phyloP scores from a whole-genome alignment of 2,888 invertebrate species.

The Volucella inflata region DNA sequence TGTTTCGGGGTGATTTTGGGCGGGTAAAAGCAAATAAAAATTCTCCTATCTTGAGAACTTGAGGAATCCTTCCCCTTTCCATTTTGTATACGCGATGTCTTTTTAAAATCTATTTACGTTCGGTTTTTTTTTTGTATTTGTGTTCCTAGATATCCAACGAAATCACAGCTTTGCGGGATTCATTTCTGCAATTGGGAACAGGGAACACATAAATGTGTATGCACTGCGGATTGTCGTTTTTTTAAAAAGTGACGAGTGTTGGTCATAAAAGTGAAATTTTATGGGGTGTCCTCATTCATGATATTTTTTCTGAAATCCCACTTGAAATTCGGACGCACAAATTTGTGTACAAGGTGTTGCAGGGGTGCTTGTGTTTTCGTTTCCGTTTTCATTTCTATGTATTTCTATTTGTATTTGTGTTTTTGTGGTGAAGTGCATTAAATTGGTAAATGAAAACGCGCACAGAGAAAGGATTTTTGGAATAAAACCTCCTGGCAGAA shows the following conservation, averaged over 20 bases:
- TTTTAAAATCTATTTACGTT: neutral
- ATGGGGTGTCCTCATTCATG: slow-evolving; percentile 36
- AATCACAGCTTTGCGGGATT: slow-evolving; percentile 2
- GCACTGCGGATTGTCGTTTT: neutral
- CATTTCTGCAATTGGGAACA: neutral
- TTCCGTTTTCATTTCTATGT: neutral
- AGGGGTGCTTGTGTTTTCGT: no score
- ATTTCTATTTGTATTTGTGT: neutral
- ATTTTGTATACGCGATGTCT: neutral
- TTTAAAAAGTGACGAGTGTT: neutral
- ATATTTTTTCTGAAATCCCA: neutral
- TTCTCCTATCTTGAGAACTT: neutral
- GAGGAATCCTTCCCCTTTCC: slow-evolving; percentile 5
- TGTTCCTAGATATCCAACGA: neutral
- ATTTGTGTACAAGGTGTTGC: no score
- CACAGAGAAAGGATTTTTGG: neutral
- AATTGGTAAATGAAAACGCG: neutral
- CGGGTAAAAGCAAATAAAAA: neutral
- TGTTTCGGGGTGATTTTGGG: neutral
- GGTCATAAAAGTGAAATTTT: slow-evolving; percentile 28
- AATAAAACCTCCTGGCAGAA: slow-evolving; percentile 1
- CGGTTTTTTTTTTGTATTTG: neutral
- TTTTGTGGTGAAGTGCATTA: slow-evolving; percentile 7
- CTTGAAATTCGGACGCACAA: no score
- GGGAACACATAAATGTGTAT: slow-evolving; percentile 33